Percentiles rank a stretch among this genome's conserved stretches.
phyloP scores from a whole-genome alignment of 1,140 invertebrate species.

The Trichogramma pretiosum region DNA sequence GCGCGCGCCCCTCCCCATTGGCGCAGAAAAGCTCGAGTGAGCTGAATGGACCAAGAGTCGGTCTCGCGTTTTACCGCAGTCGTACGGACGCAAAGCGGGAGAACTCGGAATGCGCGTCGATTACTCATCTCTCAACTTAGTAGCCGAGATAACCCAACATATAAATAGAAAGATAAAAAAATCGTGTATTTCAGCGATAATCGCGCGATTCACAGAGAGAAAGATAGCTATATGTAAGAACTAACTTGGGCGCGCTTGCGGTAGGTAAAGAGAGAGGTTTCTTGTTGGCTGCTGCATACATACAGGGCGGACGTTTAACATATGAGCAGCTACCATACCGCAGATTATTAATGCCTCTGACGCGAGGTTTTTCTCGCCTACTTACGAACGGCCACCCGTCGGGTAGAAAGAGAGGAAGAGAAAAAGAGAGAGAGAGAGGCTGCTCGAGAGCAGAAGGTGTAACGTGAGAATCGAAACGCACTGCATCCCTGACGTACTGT shows the following conservation, averaged over 20 bases:
- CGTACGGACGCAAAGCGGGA: slow-evolving; percentile 9
- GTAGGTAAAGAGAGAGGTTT: slow-evolving; percentile 18
- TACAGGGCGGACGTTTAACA: slow-evolving; percentile 44
- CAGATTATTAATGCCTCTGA: slow-evolving; percentile 44
- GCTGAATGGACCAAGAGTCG: neutral
- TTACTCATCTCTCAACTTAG: slow-evolving; percentile 11
- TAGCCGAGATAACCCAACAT: slow-evolving; percentile 3
- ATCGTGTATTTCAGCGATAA: slow-evolving; percentile 15
- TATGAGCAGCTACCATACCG: slow-evolving; percentile 45
- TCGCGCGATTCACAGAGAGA: slow-evolving; percentile 14
- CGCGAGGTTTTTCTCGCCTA: slow-evolving; percentile 27
- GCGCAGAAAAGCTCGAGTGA: no score
- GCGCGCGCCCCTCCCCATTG: no score
- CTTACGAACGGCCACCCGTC: no score
- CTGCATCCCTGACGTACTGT: no score
- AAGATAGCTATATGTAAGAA: slow-evolving; percentile 12
- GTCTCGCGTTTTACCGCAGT: no score
- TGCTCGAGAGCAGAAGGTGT: slow-evolving; percentile 33
- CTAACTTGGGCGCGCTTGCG: neutral
- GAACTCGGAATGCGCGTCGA: slow-evolving; percentile 14
- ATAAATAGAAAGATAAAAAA: slow-evolving; percentile 1
- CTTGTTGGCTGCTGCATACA: slow-evolving; percentile 23
- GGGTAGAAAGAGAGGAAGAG: slow-evolving; percentile 10
- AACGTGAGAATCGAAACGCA: no score
- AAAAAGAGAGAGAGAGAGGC: slow-evolving; percentile 20